phyloP scores from a whole-genome alignment of 1,140 invertebrate genomes.

The Bombus turneri region DNA sequence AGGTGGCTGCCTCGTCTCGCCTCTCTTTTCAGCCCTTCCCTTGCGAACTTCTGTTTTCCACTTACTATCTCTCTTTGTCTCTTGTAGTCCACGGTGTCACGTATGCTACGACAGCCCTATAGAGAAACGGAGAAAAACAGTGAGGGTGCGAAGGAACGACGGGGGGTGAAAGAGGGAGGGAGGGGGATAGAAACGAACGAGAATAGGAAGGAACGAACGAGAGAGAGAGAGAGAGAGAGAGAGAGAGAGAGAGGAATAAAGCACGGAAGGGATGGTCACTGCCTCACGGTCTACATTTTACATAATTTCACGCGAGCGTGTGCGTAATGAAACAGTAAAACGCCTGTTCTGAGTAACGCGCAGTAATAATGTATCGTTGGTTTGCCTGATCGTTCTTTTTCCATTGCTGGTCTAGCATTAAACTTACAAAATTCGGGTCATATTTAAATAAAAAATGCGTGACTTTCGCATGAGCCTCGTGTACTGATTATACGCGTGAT shows the following conservation, averaged over 20 bases:
- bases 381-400: not conserved
- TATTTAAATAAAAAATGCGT: not conserved
- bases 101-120: not conserved
- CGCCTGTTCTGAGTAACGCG: slow-evolving; percentile 60
- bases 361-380: slow-evolving; percentile 37
- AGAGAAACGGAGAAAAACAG: not conserved
- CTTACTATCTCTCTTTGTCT: slow-evolving; percentile 4
- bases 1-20: slow-evolving; percentile 12
- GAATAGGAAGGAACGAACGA: too few relatives aligned
- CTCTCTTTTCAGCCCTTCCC: not conserved
- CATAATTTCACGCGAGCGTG: slow-evolving; percentile 57
- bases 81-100: not conserved
- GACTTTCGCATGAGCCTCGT: not conserved
- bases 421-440: not conserved
- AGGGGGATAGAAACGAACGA: not conserved
- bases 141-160: not conserved
- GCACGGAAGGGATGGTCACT: not conserved
- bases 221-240: too few relatives aligned
- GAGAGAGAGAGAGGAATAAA: not conserved
- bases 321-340: slow-evolving; percentile 55
- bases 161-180: not conserved
- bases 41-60: not conserved
- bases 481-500: not conserved
- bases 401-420: not conserved
- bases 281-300: slow-evolving; percentile 54